phyloP scores from a whole-genome alignment of 1,140 invertebrate species.

The Stegodyphus mimosarum region DNA sequence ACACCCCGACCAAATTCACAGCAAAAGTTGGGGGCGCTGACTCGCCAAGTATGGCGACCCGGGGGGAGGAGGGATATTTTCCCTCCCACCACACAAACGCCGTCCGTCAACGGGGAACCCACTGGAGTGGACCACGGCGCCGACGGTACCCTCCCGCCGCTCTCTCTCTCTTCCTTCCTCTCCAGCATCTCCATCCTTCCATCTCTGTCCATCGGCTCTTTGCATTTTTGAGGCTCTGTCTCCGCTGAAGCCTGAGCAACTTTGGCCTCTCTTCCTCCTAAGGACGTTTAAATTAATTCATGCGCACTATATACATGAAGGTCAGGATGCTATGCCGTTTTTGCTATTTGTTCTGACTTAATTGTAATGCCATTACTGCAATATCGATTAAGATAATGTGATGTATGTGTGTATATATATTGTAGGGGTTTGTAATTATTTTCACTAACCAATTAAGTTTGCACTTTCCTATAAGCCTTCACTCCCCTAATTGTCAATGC shows the following conservation, averaged over 20 bases:
- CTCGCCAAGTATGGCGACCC: neutral
- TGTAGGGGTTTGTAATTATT: too few species aligned
- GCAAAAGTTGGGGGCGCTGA: neutral
- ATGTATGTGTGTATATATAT: too few species aligned
- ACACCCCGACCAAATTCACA: neutral
- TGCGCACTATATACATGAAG: too few species aligned
- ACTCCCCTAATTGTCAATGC: too few species aligned
- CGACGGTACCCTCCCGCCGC: conserved; percentile 12
- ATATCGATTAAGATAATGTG: too few species aligned
- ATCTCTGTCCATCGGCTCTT: neutral
- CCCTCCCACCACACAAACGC: neutral
- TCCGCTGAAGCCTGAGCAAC: neutral
- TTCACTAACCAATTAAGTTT: too few species aligned
- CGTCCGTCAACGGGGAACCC: conserved; percentile 28
- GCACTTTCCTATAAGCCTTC: too few species aligned
- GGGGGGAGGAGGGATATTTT: neutral
- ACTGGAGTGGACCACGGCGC: conserved; percentile 17
- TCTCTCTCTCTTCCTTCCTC: conserved; percentile 22
- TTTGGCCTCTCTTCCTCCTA: too few species aligned
- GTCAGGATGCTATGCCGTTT: too few species aligned
- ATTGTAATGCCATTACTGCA: too few species aligned
- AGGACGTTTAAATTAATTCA: too few species aligned
- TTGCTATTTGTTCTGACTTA: too few species aligned
- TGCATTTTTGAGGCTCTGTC: neutral
- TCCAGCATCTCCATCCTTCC: conserved; percentile 2